These are phyloP conservation scores for Macrostomum lignano DNA, from an alignment of 1,140 invertebrate species.

Conservation along the genomic window DNA sequence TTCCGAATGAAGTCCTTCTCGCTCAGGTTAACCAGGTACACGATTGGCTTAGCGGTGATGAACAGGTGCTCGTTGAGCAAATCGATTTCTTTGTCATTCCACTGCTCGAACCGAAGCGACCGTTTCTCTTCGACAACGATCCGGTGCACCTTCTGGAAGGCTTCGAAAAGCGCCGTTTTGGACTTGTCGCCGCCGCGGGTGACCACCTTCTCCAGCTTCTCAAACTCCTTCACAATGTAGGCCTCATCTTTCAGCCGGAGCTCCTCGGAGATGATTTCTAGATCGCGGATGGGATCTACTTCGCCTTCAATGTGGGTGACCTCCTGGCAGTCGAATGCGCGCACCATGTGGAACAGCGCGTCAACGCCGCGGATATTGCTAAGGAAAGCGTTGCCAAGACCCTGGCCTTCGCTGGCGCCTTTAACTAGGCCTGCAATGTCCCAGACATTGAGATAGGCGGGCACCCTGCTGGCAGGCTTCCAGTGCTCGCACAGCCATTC, in stretches of 20 bases:
- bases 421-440: conserved; percentile 95
- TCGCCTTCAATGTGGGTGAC: conserved; percentile 94
- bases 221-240: conserved; percentile 43
- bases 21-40: conserved; percentile 84
- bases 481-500: conserved; percentile 72
- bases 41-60: conserved; percentile 83
- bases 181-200: conserved; percentile 76
- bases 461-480: conserved; percentile 81
- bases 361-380: conserved; percentile 95
- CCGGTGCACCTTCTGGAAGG: conserved; percentile 51
- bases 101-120: conserved; percentile 63
- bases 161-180: conserved; percentile 71
- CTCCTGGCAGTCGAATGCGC: conserved; percentile 86
- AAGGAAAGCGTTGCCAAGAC: conserved; percentile 85
- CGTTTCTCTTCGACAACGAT: conserved; percentile 61
- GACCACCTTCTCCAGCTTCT: conserved; percentile 58
- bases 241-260: conserved; percentile 67
- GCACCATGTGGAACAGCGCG: conserved; percentile 82
- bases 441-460: conserved; percentile 66
- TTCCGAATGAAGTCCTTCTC: conserved; percentile 94
- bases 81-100: conserved; percentile 80
- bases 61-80: conserved; percentile 80
- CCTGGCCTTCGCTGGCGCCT: conserved; percentile 84
- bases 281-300: conserved; percentile 74
- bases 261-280: conserved; percentile 84